Evolutionary conservation across 2,797 vertebrate genomes (phyloP), one percentile per base, ranked within the genome.

Genomic region (Masticophis lateralis): DNA sequence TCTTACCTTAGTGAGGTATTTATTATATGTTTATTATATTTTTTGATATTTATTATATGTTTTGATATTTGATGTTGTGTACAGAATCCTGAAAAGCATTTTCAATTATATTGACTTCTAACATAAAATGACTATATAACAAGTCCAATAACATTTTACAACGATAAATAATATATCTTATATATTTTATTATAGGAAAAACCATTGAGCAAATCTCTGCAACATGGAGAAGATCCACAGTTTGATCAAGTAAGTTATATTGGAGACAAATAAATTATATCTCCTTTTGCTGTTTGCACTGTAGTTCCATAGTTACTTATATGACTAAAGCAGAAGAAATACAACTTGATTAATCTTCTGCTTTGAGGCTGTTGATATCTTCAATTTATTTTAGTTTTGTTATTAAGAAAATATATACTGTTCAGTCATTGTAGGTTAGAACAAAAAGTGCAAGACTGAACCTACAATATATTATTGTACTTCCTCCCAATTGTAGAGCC

Each of bases 211-310:
- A 99, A 99, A 97, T 99, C 99, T 89, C 97, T 99, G 18, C 99
- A 99, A 96, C 98, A 98, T 97, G 99, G 99, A 96, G 99, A 99
- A 97, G 99, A 99, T 97, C 98, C 98, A 90, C 99, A 99, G 94
- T 99, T 99, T 98, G 99, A 99, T 97, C 99, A 99, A 98, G 99
- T 99, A 98, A 98, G 98, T 98, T 74, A 74, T 92, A 20, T 28
- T 89, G 66, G 28, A 59, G 37, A 93, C 8, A 90, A 93, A 92
- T 91, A 60, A 55, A n/a, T 89, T 89, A 61, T 47, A 60, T 53
- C 32, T 59, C n/a, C 0, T 5, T 90, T 55, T 87, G 94, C 94
- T 5, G 8, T 32, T 16, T 86, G 5, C 9, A 25, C 37, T 83
- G 5, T 2, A n/a, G n/a, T 74, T 28, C n/a, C 59, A 63, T 79